These are phyloP conservation scores for Folsomia candida DNA, from an alignment of 2,888 invertebrate genomes.

Conservation along the genomic window DNA sequence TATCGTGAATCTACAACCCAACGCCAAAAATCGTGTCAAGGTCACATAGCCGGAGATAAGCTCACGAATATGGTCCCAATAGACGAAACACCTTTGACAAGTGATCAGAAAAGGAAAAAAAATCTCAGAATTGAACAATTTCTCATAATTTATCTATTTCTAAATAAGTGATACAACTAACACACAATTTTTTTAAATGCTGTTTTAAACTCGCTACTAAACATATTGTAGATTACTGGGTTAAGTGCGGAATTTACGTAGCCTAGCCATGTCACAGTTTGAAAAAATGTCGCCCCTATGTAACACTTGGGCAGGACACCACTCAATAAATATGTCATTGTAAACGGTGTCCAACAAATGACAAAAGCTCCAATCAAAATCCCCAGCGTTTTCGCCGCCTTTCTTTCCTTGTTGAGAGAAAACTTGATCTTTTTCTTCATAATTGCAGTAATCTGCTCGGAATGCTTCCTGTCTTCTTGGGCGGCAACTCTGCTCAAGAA, in stretches of 20 bases:
- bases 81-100: too few relatives aligned
- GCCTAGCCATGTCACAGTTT: constrained; percentile 91
- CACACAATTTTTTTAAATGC: constrained; percentile 14
- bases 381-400: constrained; percentile 46
- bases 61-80: too few relatives aligned
- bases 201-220: constrained; percentile 83
- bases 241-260: constrained; percentile 88
- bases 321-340: constrained; percentile 27
- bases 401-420: constrained; percentile 43
- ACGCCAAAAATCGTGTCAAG: background rate
- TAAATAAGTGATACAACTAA: background rate
- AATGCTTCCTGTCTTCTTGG: constrained; percentile 27
- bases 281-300: constrained; percentile 59
- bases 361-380: constrained; percentile 45
- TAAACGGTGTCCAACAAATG: constrained; percentile 48
- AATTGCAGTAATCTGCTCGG: constrained; percentile 37
- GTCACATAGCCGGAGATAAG: too few relatives aligned
- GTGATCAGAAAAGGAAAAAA: too few relatives aligned
- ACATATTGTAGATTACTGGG: constrained; percentile 92
- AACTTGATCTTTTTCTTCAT: constrained; percentile 41
- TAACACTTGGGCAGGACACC: constrained; percentile 17
- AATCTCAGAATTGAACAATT: background rate
- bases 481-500: background rate
- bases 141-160: background rate
- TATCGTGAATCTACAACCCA: too few relatives aligned